Percentiles rank a stretch among this genome's conserved stretches.
These are phyloP conservation scores for Coregonus sp. DNA, from an alignment of 2,797 vertebrate species.

Conservation along the genomic window DNA sequence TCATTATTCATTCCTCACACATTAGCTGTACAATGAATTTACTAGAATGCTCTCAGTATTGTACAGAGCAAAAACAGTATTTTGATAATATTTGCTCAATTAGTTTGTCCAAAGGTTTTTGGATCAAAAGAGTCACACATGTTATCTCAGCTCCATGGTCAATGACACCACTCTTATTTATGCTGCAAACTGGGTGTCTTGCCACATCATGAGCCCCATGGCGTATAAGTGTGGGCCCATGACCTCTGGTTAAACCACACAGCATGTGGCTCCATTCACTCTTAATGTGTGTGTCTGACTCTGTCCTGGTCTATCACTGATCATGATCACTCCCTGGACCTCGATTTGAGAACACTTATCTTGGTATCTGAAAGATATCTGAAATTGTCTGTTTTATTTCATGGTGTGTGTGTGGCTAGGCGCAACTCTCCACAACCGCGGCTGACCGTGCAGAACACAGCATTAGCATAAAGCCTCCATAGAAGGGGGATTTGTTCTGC, in stretches of 20 bases:
- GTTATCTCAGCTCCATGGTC: slow-evolving; percentile 56
- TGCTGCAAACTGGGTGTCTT: slow-evolving; percentile 55
- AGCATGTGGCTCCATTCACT: slow-evolving; percentile 1
- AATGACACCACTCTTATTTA: slow-evolving; percentile 56
- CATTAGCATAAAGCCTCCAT: neutral
- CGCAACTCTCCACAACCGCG: too few species aligned
- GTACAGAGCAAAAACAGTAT: neutral
- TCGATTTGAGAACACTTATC: slow-evolving; percentile 18
- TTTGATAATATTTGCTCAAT: slow-evolving; percentile 6
- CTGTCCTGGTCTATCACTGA: slow-evolving; percentile 6
- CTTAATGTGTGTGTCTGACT: slow-evolving; percentile 5
- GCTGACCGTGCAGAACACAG: neutral
- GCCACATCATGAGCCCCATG: slow-evolving; percentile 42
- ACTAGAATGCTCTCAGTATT: neutral
- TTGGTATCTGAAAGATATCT: neutral
- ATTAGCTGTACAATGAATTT: neutral
- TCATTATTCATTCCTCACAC: neutral
- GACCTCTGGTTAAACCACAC: slow-evolving; percentile 63
- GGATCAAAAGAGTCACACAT: slow-evolving; percentile 18
- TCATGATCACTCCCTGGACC: slow-evolving; percentile 29
- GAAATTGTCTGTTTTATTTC: neutral
- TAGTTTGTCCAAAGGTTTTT: slow-evolving; percentile 1
- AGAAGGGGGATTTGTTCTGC: neutral
- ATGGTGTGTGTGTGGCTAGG: slow-evolving; percentile 1
- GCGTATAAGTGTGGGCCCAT: slow-evolving; percentile 58